Evolutionary conservation across 2,888 invertebrate genomes (phyloP), one percentile per base, ranked within the genome.

Genomic region (Drosophila histrio): DNA sequence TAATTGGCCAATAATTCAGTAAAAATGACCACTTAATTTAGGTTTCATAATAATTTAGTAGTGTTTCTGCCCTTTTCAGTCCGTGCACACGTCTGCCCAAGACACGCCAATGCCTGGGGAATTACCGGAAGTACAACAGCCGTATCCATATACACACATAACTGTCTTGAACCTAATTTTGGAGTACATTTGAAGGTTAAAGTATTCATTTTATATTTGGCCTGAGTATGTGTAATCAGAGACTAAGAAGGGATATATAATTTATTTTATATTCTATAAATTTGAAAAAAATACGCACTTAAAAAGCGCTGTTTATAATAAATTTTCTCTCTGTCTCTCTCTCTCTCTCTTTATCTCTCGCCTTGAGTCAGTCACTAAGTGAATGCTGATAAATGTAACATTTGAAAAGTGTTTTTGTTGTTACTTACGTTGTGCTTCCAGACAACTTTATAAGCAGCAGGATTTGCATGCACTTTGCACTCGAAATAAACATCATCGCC

Each of bases 401-500:
- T 73, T 66, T 50, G 11, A 54, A 38, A 36, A 58, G 39, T 22
- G 49, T 53, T 64, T 53, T 64, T 68, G 57, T 60, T 53, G 47
- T 47, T 86, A 95, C 95, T 95, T 92, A 96, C 96, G 91, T 95
- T 95, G 91, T 95, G 95, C 85, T 94, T 94, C 96, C 96, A 96
- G 65, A 95, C 93, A 82, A 96, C 95, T 93, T 96, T 96, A 91
- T 96, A 95, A 82, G 95, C 95, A 90, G 93, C 93, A 11, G 96
- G 96, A 93, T 96, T 96, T 75, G 96, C 95, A 90, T 94, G 93
- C 83, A 96, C 94, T 92, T 95, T 94, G 92, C 96, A 96, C 92
- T 96, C 96, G 90, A 96, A 96, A 91, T 96, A 96, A 75, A 96
- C 95, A 92, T 96, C 96, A 89, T 95, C 95, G 67, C 95, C 95